Conservation (phyloP, 1,140 invertebrate species). For the Stratiolaelaps scimitus region DNA sequence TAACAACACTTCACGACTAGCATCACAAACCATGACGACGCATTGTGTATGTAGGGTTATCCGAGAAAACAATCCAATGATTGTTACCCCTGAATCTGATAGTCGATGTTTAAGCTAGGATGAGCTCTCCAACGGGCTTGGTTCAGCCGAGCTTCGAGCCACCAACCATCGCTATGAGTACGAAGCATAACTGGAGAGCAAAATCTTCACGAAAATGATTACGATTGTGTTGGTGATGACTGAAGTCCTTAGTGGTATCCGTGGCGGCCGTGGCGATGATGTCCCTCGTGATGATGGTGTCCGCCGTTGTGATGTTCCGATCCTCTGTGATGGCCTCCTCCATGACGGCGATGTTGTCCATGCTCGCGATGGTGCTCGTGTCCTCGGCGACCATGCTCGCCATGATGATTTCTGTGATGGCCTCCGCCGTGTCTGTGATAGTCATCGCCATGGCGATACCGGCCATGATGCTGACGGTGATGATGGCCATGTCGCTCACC, state of each 20-base stretch:
- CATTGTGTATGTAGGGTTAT: no score
- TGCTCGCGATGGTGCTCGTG: slow-evolving; percentile 34
- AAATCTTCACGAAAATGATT: no score
- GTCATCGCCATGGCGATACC: slow-evolving; percentile 31
- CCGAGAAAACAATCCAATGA: no score
- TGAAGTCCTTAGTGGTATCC: slow-evolving; percentile 33
- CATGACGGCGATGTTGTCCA: slow-evolving; percentile 34
- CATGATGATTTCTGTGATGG: slow-evolving; percentile 34
- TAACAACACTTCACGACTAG: no score
- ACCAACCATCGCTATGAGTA: no score
- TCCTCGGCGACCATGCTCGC: slow-evolving; percentile 30
- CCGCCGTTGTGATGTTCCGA: slow-evolving; percentile 31
- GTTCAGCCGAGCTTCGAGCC: no score
- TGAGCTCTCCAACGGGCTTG: no score
- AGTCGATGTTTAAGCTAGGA: no score
- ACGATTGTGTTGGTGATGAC: no score
- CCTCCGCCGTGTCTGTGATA: slow-evolving; percentile 33
- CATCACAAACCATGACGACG: no score
- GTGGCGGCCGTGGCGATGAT: slow-evolving; percentile 33
- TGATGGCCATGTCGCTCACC: slow-evolving; percentile 1
- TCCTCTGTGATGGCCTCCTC: slow-evolving; percentile 34
- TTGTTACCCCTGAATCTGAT: no score
- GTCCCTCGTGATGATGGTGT: slow-evolving; percentile 34
- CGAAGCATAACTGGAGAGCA: no score
- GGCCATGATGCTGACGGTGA: slow-evolving; percentile 15